phyloP scores from a whole-genome alignment of 2,888 invertebrate species.

The Clanis bilineata region DNA sequence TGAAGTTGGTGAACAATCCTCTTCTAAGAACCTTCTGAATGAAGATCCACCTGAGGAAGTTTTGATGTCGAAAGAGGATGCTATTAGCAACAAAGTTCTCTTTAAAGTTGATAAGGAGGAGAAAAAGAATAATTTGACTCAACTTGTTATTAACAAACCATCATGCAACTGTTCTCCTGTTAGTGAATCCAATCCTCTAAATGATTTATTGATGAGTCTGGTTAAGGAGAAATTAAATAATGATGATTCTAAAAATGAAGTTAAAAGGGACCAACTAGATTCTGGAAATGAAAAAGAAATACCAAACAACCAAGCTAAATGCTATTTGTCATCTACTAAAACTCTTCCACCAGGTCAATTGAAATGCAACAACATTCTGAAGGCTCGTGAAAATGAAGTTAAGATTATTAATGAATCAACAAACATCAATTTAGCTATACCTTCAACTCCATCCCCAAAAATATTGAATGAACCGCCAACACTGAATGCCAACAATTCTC shows the following conservation, averaged over 20 bases:
- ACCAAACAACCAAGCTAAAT: conserved; percentile 87
- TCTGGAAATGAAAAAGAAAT: conserved; percentile 79
- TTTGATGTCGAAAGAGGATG: conserved; percentile 71
- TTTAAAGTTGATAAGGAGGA: conserved; percentile 75
- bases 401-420: conserved; percentile 74
- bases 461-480: conserved; percentile 79
- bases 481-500: conserved; percentile 66
- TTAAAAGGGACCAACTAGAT: conserved; percentile 78
- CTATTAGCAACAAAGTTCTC: conserved; percentile 72
- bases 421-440: conserved; percentile 68
- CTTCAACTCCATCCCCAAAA: conserved; percentile 76
- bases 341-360: conserved; percentile 94
- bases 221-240: conserved; percentile 81
- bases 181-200: conserved; percentile 71
- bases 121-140: conserved; percentile 70
- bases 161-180: conserved; percentile 75
- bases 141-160: conserved; percentile 69
- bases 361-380: conserved; percentile 95
- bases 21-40: conserved; percentile 64
- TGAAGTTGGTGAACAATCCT: conserved; percentile 60
- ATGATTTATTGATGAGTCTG: conserved; percentile 76
- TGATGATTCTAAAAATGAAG: conserved; percentile 85
- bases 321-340: conserved; percentile 84
- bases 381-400: conserved; percentile 85
- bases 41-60: conserved; percentile 65